Conservation (phyloP, 2,113 vertebrate genomes). For the Emydura subglobosa region DNA sequence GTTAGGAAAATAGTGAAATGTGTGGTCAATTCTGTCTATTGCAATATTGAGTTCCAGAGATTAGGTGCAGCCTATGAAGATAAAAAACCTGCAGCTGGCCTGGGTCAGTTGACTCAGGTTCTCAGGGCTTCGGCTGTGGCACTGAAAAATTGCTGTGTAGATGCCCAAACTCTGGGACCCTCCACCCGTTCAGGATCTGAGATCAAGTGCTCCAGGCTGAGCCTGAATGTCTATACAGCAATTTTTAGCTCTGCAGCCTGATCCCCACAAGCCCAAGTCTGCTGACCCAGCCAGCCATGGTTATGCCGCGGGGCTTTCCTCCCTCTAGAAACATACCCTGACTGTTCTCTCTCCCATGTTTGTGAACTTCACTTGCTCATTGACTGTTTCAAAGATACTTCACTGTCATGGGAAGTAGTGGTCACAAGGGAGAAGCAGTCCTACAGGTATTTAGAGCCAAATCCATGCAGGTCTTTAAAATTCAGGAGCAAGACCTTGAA, state of each 20-base stretch:
- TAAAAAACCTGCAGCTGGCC: neutral
- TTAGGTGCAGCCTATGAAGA: neutral
- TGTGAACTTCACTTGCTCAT: neutral
- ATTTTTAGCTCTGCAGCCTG: neutral
- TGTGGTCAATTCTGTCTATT: neutral
- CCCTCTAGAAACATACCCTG: neutral
- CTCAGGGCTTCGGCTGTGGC: neutral
- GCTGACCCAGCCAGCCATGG: neutral
- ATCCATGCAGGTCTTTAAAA: neutral
- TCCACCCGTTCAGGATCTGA: neutral
- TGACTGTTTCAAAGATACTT: neutral
- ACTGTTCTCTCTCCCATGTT: neutral
- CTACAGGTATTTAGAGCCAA: neutral
- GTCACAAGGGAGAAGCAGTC: neutral
- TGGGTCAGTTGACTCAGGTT: neutral
- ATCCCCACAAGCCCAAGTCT: neutral
- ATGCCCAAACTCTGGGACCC: neutral
- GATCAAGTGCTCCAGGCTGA: neutral
- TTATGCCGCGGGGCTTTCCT: neutral
- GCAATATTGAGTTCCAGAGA: neutral
- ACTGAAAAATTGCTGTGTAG: neutral
- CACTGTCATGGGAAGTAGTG: neutral
- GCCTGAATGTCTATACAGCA: neutral
- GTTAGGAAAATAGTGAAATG: neutral
- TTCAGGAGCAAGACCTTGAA: neutral